Conservation (phyloP, 2,888 invertebrate species). For the Glaucopsyche alexis region DNA sequence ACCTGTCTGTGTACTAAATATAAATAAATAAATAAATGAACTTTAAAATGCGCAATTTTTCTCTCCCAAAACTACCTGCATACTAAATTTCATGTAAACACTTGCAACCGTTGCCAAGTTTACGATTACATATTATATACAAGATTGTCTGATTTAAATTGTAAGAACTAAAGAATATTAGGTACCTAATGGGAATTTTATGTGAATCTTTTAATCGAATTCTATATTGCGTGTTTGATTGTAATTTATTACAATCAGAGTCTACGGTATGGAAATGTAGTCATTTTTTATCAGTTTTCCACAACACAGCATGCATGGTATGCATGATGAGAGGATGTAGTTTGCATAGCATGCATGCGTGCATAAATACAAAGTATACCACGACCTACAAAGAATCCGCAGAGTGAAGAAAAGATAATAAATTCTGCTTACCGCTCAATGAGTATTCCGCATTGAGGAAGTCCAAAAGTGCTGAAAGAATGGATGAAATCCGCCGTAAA, state of each 20-base stretch:
- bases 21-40: no score
- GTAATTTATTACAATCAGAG: background rate
- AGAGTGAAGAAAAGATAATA: background rate
- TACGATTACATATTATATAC: no score
- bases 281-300: background rate
- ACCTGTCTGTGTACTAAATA: no score
- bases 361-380: background rate
- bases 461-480: background rate
- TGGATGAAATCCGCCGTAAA: background rate
- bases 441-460: background rate
- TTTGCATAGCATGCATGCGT: constrained; percentile 10
- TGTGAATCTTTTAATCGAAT: background rate
- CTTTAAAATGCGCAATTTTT: no score
- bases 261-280: background rate
- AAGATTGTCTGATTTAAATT: no score
- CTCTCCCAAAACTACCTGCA: no score
- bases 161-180: no score
- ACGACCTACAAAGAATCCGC: background rate
- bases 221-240: background rate
- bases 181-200: no score
- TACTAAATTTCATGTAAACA: no score
- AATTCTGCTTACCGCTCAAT: background rate
- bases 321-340: background rate
- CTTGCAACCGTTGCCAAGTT: no score
- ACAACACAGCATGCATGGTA: background rate